phyloP scores from a whole-genome alignment of 2,797 vertebrate genomes.

The Setipinna tenuifilis region DNA sequence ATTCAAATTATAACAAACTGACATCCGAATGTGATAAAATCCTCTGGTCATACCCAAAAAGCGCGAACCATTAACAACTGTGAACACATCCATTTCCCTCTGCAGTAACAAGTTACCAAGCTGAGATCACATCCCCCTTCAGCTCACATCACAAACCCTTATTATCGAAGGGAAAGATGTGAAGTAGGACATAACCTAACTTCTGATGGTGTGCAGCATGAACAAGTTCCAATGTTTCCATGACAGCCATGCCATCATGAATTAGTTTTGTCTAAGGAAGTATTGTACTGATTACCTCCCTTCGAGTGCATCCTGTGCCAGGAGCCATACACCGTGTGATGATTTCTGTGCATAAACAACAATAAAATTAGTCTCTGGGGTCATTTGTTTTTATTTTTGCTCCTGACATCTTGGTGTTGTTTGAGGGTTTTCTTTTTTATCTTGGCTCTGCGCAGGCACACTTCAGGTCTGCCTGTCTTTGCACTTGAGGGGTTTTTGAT shows the following conservation, averaged over 20 bases:
- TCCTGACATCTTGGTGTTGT: constrained; percentile 66
- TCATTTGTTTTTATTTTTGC: constrained; percentile 67
- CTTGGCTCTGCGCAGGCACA: constrained; percentile 26
- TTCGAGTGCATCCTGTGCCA: constrained; percentile 58
- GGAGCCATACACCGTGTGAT: constrained; percentile 68
- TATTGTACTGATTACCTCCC: constrained; percentile 67
- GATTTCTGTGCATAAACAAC: constrained; percentile 73
- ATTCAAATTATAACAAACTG: constrained; percentile 3
- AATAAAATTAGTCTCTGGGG: constrained; percentile 71
- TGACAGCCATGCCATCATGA: constrained; percentile 55
- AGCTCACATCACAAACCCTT: neutral
- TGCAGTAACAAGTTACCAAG: neutral
- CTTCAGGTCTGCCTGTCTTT: constrained; percentile 54
- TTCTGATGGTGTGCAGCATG: constrained; percentile 39
- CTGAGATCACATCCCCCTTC: neutral
- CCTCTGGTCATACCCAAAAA: neutral
- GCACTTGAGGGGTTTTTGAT: constrained; percentile 65
- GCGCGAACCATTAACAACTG: neutral
- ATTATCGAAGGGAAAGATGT: neutral
- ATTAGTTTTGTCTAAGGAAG: constrained; percentile 55
- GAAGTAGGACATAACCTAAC: neutral
- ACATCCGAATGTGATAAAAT: neutral
- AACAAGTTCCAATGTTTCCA: constrained; percentile 64
- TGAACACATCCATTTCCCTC: neutral
- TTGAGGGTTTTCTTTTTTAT: constrained; percentile 26